Percentiles rank a stretch among this genome's conserved stretches.
Evolutionary conservation across 2,888 invertebrate species (phyloP).

Genomic region (Machimus rusticus): DNA sequence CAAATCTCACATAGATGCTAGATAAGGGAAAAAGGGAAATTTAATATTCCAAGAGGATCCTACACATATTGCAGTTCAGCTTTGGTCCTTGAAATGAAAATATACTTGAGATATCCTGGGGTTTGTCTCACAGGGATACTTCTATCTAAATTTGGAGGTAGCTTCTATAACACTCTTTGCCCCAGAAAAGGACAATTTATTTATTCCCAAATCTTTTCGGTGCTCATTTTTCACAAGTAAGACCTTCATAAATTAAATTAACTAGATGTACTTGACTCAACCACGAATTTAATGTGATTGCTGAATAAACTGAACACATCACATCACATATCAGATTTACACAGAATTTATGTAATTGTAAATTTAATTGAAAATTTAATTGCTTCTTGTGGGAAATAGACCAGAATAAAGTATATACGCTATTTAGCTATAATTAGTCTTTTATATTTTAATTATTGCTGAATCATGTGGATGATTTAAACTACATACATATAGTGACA

Average conservation of each 20-base stretch:
- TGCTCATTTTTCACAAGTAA: neutral
- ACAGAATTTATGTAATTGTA: too few relatives aligned
- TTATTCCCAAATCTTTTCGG: neutral
- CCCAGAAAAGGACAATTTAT: neutral
- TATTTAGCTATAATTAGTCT: too few relatives aligned
- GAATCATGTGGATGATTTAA: too few relatives aligned
- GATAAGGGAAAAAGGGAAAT: neutral
- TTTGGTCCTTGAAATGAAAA: neutral
- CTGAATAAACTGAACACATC: neutral
- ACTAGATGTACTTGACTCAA: neutral
- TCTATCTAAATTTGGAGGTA: neutral
- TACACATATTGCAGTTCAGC: neutral
- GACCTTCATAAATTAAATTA: neutral
- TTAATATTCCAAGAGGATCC: neutral
- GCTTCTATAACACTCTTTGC: neutral
- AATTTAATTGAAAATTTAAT: neutral
- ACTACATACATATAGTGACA: too few relatives aligned
- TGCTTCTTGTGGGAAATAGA: neutral
- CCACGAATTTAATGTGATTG: neutral
- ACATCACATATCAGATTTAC: neutral
- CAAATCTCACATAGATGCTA: neutral
- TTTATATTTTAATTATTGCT: too few relatives aligned
- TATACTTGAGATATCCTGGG: neutral
- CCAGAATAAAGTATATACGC: too few relatives aligned
- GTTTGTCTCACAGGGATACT: neutral